phyloP scores from a whole-genome alignment of 2,888 invertebrate species.

The Odontocerum albicorne region DNA sequence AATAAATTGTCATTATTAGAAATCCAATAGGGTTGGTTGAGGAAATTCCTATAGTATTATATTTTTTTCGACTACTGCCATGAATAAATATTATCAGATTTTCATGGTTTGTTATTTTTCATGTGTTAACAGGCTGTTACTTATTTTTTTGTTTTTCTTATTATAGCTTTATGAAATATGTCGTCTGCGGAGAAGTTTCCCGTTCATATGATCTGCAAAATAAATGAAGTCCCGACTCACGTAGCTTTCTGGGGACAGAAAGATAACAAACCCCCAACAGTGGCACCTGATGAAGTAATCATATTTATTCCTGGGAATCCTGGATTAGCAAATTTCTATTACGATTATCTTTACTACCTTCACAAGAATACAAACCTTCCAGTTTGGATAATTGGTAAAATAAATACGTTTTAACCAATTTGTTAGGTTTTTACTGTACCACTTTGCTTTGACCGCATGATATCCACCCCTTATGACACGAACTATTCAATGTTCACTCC shows the following conservation, averaged over 20 bases:
- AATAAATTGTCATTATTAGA: too few relatives aligned
- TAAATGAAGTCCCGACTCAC: not conserved
- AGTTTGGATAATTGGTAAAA: slow-evolving; percentile 29
- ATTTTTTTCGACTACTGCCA: not conserved
- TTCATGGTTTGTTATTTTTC: not conserved
- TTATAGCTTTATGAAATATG: not conserved
- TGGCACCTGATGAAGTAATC: slow-evolving; percentile 18
- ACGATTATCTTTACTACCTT: slow-evolving; percentile 22
- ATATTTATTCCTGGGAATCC: slow-evolving; percentile 33
- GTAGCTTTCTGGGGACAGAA: not conserved
- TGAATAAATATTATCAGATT: not conserved
- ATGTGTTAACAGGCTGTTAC: not conserved
- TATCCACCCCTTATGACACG: too few relatives aligned
- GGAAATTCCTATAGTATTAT: too few relatives aligned
- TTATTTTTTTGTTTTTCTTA: not conserved
- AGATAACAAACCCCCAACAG: not conserved
- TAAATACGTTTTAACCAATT: too few relatives aligned
- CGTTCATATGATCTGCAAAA: not conserved
- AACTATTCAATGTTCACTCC: too few relatives aligned
- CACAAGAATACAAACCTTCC: slow-evolving; percentile 23
- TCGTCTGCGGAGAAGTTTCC: not conserved
- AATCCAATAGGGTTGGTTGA: too few relatives aligned
- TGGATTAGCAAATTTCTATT: slow-evolving; percentile 28
- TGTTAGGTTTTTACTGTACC: too few relatives aligned
- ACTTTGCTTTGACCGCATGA: too few relatives aligned